Percentiles rank a stretch among this genome's conserved stretches.
phyloP scores from a whole-genome alignment of 35 echinoderm and acorn worm genomes.

The Holothuria glaberrima region DNA sequence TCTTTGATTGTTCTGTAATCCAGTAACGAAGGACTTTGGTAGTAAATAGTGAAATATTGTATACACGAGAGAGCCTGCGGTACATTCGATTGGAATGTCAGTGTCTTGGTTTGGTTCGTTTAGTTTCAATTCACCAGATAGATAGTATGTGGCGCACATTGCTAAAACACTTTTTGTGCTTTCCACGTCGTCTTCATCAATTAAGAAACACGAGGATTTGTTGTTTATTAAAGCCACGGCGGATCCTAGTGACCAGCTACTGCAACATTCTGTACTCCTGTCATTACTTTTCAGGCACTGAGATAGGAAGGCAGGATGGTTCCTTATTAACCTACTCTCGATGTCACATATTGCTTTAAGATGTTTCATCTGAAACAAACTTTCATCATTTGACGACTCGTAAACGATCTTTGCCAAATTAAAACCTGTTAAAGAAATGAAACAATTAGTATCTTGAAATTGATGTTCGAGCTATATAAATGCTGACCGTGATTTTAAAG shows the following conservation, averaged over 20 bases:
- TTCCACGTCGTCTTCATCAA: constrained; percentile 61
- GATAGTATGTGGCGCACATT: constrained; percentile 60
- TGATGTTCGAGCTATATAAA: too few relatives aligned
- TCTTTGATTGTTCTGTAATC: neutral
- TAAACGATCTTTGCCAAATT: constrained; percentile 59
- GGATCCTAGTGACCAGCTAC: constrained; percentile 88
- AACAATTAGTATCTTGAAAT: neutral
- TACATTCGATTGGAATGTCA: constrained; percentile 62
- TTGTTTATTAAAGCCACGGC: constrained; percentile 71
- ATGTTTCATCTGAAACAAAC: constrained; percentile 62
- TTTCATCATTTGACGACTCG: neutral
- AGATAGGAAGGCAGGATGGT: constrained; percentile 42
- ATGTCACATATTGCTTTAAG: constrained; percentile 73
- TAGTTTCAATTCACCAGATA: neutral
- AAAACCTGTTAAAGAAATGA: constrained; percentile 17
- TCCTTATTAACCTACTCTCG: constrained; percentile 35
- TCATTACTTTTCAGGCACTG: neutral
- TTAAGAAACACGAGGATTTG: constrained; percentile 72
- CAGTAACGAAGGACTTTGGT: constrained; percentile 18
- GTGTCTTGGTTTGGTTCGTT: neutral
- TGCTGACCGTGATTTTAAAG: too few relatives aligned
- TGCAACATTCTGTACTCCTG: constrained; percentile 28
- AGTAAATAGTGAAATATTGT: constrained; percentile 74
- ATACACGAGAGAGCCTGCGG: constrained; percentile 38
- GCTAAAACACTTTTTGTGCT: constrained; percentile 39